Base-by-base conservation (phyloP, 1,140 invertebrate species). In the Chrysomallon squamiferum region DNA sequence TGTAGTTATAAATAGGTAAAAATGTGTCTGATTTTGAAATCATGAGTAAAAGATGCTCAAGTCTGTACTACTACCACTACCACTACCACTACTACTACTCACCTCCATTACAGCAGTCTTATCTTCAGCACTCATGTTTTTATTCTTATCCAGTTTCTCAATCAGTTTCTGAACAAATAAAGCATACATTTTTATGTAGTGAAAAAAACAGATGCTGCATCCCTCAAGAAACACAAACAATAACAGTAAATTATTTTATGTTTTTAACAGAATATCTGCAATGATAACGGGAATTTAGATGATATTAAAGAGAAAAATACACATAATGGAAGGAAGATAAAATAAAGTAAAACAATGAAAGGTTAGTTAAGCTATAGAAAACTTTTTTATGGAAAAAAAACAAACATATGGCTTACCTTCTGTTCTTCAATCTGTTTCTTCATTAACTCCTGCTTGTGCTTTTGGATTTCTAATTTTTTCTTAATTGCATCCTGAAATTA, bases 341-440 rank as follows among this genome's bases (percentile, higher is more conserved):
- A 22, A 15, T 3, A 11, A 5, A 47, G 22, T 47, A 47, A 3
- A 11, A 20, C n/a, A 15, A 47, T 0, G 45, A 0, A 47, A 11
- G 25, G 6, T 47, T 5, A 20, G n/a, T 47, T 11, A 18, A 47
- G 45, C n/a, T n/a, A n/a, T n/a, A n/a, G n/a, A n/a, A n/a, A n/a
- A n/a, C n/a, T n/a, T n/a, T n/a, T n/a, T n/a, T n/a, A n/a, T n/a
- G n/a, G n/a, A n/a, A n/a, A n/a, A n/a, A n/a, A n/a, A n/a, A n/a
- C n/a, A n/a, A n/a, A n/a, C n/a, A n/a, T n/a, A n/a, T n/a, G n/a
- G n/a, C 15, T 54, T 54, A 80, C 81, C 76, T 86, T 91, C 74
- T 95, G 91, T 72, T 95, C 91, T 18, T 89, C 88, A 15, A 95
- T 80, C 76, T 94, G 92, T 68, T 92, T 93, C 59, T 93, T 89